Conservation (phyloP, 2,888 invertebrate genomes). For the Spatulosminthurus flaviceps region DNA sequence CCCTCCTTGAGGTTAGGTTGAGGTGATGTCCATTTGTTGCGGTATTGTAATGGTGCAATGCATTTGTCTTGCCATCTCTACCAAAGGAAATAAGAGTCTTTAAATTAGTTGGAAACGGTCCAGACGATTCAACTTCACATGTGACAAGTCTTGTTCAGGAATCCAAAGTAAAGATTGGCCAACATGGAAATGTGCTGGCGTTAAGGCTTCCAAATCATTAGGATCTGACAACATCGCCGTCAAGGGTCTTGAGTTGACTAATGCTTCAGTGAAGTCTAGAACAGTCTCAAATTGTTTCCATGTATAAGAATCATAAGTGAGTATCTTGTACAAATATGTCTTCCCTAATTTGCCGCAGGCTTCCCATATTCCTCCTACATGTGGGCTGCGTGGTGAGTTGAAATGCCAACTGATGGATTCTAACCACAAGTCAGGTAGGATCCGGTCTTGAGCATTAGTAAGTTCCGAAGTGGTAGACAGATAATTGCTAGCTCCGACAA, state of each 20-base stretch:
- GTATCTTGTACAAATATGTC: conserved; percentile 47
- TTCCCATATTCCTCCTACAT: conserved; percentile 59
- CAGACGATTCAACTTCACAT: conserved; percentile 41
- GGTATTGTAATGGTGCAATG: conserved; percentile 36
- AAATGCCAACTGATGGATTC: conserved; percentile 59
- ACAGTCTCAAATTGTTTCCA: conserved; percentile 59
- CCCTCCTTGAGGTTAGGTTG: conserved; percentile 39
- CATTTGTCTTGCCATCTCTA: conserved; percentile 49
- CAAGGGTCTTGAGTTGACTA: conserved; percentile 64
- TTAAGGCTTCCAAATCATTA: conserved; percentile 60
- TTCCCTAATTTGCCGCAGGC: conserved; percentile 53
- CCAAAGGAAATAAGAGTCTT: conserved; percentile 47
- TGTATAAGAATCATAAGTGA: conserved; percentile 48
- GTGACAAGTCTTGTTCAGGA: conserved; percentile 38
- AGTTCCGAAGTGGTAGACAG: conserved; percentile 6
- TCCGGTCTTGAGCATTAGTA: background rate
- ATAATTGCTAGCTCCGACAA: conserved; percentile 48
- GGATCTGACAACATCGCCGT: conserved; percentile 62
- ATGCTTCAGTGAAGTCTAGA: conserved; percentile 59
- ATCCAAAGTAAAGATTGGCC: conserved; percentile 57
- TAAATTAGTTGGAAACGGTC: conserved; percentile 42
- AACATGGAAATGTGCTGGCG: conserved; percentile 65
- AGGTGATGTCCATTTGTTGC: conserved; percentile 27
- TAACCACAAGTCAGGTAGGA: conserved; percentile 24
- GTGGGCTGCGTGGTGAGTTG: conserved; percentile 53